Evolutionary conservation across 2,888 invertebrate genomes (phyloP).

Genomic region (Phasia obesa): DNA sequence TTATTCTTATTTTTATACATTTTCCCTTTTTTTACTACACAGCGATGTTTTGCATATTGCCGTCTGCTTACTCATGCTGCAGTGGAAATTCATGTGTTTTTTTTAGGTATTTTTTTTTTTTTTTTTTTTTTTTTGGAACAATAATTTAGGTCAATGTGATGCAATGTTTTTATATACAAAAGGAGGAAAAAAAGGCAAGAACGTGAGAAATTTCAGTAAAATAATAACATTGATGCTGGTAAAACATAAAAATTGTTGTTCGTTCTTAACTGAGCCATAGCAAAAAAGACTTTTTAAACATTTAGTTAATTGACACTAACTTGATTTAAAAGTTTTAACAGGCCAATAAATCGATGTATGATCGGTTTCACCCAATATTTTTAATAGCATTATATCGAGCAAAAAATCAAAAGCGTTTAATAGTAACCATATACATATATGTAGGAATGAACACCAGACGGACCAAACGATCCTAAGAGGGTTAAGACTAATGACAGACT

Average conservation of each 20-base stretch:
- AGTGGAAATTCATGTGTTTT: constrained; percentile 57
- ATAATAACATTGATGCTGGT: constrained; percentile 10
- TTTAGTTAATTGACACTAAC: constrained; percentile 18
- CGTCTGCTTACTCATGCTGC: constrained; percentile 45
- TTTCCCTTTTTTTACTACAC: constrained; percentile 54
- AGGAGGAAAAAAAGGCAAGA: background rate
- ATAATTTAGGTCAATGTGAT: constrained; percentile 73
- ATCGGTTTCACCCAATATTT: too few species aligned
- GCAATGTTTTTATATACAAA: constrained; percentile 62
- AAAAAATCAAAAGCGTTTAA: too few species aligned
- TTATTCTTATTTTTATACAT: constrained; percentile 17
- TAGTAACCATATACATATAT: too few species aligned
- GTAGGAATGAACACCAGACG: too few species aligned
- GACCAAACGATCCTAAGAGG: too few species aligned
- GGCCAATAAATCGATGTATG: too few species aligned
- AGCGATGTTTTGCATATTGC: constrained; percentile 69
- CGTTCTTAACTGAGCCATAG: constrained; percentile 11
- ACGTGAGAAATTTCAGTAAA: constrained; percentile 13
- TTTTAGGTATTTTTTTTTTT: constrained; percentile 66
- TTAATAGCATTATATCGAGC: too few species aligned
- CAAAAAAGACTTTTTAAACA: background rate
- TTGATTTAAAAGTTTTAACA: too few species aligned
- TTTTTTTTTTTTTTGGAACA: constrained; percentile 33
- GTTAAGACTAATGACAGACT: too few species aligned
- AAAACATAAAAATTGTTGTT: background rate